Percentiles rank a stretch among this genome's conserved stretches.
Conservation (phyloP, 2,113 vertebrate genomes). For the Bos javanicus region DNA sequence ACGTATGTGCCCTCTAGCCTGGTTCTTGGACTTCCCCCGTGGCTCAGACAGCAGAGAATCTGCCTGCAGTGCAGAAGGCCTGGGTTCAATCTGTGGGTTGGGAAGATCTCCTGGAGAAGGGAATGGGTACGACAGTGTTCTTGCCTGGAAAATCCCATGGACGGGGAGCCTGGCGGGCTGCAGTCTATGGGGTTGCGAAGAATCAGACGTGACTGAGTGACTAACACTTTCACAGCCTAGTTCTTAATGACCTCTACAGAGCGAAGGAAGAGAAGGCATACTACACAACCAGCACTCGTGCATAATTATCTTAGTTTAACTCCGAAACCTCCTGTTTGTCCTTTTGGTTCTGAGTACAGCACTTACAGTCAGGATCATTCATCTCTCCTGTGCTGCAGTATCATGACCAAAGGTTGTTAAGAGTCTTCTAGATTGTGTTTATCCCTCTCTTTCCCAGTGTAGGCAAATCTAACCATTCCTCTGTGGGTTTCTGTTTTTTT, state of each 20-base stretch:
- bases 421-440: background rate
- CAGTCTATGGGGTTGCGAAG: background rate
- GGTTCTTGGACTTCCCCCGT: fast-evolving
- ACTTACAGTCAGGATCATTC: fast-evolving
- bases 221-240: background rate
- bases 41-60: background rate
- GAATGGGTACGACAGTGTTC: background rate
- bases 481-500: fast-evolving
- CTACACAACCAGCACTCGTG: fast-evolving
- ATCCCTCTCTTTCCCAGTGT: background rate
- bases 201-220: background rate
- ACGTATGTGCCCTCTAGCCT: background rate
- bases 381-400: fast-evolving
- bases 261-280: fast-evolving
- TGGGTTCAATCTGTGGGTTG: background rate
- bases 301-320: fast-evolving
- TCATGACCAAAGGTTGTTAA: fast-evolving
- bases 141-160: background rate
- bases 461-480: background rate
- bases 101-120: background rate
- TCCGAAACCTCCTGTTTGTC: background rate
- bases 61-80: background rate
- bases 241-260: background rate
- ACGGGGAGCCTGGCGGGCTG: background rate
- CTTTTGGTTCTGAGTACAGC: too few species aligned